Evolutionary conservation across 2,888 invertebrate species (phyloP), one percentile per base, ranked within the genome.

Genomic region (Himalopsyche anomala): DNA sequence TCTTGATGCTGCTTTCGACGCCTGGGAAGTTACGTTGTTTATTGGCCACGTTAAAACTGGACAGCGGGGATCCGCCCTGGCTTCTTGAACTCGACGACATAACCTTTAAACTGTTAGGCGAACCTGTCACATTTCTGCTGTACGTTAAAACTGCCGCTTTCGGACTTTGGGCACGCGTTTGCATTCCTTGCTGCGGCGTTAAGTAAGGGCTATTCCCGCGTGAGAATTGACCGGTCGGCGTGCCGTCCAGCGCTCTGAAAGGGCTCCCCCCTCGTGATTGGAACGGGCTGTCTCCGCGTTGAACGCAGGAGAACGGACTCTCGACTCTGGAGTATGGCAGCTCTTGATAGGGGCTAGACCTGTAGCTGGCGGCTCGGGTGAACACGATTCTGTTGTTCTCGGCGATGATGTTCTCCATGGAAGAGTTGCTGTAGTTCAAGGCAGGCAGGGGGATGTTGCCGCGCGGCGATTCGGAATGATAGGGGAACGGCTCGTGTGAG

Each of bases 201-300:
- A 74, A 87, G 80, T 87, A 87, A 5, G 87, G 87, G 85, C 87
- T 88, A 54, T 81, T 88, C 4, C 85, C 85, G 54, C 87, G 86
- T 15, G 86, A 86, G 42, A 88, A 86, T 42, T 87, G 85, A 38
- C 45, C 54, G 38, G 85, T 84, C 12, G 84, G 62, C 2, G 83
- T 85, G 36, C 81, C 79, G 4, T 84, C 87, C 19, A 87, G 38
- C n/a, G 87, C 84, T 62, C 85, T 80, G 74, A 86, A 87, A 42
- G 85, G 87, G 54, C 87, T 87, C 36, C 80, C 84, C 19, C 87
- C 86, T 2, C 87, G 81, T 12, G 87, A 87, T 12, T 69, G 38
- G 17, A 80, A 83, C 12, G 74, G 74, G 19, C 74, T 74, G 42
- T 82, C 79, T n/a, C 62, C 42, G 51, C 38, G 62, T 55, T 55